These are phyloP conservation scores for Sitta carolinensis DNA, from an alignment of 2,797 vertebrate genomes.

Conservation along the genomic window DNA sequence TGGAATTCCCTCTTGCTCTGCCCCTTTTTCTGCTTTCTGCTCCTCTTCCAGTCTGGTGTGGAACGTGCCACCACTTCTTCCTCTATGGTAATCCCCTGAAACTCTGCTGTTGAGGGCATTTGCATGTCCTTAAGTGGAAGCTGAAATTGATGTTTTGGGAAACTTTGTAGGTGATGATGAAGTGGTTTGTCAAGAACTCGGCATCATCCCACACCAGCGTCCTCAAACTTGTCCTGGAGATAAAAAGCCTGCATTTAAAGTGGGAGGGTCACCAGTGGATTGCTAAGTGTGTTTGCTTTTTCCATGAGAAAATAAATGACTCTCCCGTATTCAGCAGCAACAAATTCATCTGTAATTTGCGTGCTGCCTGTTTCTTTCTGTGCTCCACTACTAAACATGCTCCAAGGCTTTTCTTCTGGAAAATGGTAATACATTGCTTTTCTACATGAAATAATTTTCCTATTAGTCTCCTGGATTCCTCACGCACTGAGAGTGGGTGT, in stretches of 20 bases:
- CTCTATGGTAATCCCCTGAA: neutral
- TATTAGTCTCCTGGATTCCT: neutral
- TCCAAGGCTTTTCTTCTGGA: neutral
- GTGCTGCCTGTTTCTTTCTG: neutral
- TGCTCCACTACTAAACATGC: neutral
- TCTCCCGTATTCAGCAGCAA: neutral
- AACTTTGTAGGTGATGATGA: neutral
- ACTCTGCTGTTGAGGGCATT: neutral
- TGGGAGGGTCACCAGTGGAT: neutral
- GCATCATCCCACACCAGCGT: neutral
- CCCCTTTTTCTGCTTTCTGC: neutral
- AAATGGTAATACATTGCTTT: neutral
- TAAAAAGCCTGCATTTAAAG: slow-evolving; percentile 10
- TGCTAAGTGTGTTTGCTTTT: neutral
- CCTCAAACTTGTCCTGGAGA: slow-evolving; percentile 9
- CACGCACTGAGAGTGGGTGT: neutral
- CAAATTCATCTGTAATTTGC: neutral
- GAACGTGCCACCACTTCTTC: neutral
- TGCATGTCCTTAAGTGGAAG: neutral
- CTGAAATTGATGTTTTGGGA: neutral
- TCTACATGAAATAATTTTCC: neutral
- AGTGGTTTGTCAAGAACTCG: neutral
- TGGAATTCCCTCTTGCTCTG: neutral
- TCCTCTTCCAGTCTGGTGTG: neutral
- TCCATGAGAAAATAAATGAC: neutral